Conservation (phyloP, 2,113 vertebrate genomes). For the Hippocampus abdominalis region DNA sequence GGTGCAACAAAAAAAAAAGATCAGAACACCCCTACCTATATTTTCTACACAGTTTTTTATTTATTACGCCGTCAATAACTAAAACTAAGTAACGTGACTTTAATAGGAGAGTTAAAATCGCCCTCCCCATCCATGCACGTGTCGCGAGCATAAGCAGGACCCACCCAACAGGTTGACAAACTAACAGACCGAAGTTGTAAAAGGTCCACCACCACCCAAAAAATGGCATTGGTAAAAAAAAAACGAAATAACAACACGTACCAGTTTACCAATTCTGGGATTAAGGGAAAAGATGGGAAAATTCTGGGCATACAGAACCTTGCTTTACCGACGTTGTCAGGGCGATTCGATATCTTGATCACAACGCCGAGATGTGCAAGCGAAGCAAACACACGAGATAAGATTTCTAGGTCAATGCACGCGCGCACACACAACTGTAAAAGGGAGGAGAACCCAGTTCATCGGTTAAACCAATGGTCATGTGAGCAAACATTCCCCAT, state of each 20-base stretch:
- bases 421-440: background rate
- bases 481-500: background rate
- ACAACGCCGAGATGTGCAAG: background rate
- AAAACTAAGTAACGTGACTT: no score
- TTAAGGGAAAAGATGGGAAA: no score
- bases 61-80: no score
- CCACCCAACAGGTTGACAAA: background rate
- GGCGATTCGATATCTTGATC: background rate
- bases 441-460: background rate
- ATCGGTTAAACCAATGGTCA: background rate
- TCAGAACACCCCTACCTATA: no score
- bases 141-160: background rate
- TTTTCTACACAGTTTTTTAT: no score
- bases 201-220: background rate
- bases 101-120: background rate
- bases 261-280: background rate
- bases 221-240: background rate
- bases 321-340: background rate
- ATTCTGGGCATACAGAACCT: background rate
- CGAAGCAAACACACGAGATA: background rate
- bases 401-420: conserved; percentile 21
- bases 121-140: conserved; percentile 5
- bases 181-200: background rate
- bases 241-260: background rate
- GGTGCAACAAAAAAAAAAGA: no score